Percentiles rank a stretch among this genome's conserved stretches.
phyloP scores from a whole-genome alignment of 2,113 vertebrate genomes.

The Cyrtonyx montezumae region DNA sequence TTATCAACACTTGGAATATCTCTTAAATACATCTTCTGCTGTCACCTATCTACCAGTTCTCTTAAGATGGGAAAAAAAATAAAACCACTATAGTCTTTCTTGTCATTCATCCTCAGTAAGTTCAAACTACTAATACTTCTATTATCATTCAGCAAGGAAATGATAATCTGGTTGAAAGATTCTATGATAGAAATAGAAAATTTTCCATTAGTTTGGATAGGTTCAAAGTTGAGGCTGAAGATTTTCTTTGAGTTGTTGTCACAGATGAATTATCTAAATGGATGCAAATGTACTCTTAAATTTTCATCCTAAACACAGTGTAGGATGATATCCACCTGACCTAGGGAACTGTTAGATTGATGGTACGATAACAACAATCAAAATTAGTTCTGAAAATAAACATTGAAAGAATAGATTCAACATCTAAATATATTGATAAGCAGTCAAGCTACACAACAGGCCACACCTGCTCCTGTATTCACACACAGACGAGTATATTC shows the following conservation, averaged over 20 bases:
- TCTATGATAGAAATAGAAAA: background rate
- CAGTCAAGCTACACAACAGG: background rate
- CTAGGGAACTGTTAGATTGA: background rate
- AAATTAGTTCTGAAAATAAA: background rate
- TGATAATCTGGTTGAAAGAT: background rate
- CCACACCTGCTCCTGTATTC: background rate
- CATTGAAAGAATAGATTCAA: background rate
- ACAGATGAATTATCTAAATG: background rate
- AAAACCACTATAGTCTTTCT: background rate
- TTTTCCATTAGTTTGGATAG: background rate
- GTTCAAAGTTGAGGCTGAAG: background rate
- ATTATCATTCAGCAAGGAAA: background rate
- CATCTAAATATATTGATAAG: background rate
- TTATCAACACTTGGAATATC: background rate
- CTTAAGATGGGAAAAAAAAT: background rate
- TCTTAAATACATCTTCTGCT: background rate
- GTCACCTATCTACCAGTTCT: background rate
- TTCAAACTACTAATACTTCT: background rate
- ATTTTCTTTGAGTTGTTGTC: background rate
- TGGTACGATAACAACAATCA: background rate
- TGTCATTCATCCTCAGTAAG: background rate
- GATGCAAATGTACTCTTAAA: background rate
- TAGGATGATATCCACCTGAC: background rate
- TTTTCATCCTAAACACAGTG: background rate
- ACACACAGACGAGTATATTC: background rate